Base-by-base conservation (phyloP, 2,888 invertebrate species). In the Portevinia maculata region DNA sequence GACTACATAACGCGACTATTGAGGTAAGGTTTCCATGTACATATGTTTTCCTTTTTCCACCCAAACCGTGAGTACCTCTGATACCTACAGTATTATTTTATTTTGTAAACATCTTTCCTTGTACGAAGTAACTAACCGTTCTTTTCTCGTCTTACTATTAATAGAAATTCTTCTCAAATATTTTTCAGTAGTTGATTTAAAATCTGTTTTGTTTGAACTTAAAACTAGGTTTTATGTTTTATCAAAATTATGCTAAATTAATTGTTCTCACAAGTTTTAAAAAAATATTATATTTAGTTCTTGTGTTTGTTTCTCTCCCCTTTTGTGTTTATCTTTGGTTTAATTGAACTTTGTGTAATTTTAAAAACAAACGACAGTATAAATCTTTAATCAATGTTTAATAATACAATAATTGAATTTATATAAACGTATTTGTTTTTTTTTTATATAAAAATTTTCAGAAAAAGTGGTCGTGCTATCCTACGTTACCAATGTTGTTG, bases 1-100 rank as follows among this genome's bases (percentile, higher is more conserved):
- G 96, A 97, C 89, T 98, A 97, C 90, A 96, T 98, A 90, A 97
- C 97, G 88, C 93, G 96, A 86, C 92, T 97, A 79, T 92, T 98
- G 87, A 94, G 97, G 97, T 97, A 92, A 91, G 92, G 89, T 88
- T 86, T 87, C 85, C 85, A 73, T 6, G 32, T 37, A 69, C n/a
- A 53, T 55, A 48, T 52, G 8, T 32, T 50, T 15, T 15, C n/a
- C 21, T 44, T 41, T 52, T 34, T 21, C 13, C 17, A 30, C 7
- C 13, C 39, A 32, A 79, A 74, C 17, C 67, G 79, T 79, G 74
- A 79, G 79, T 79, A 79, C 60, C 7, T 44, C 24, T 34, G 2
- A n/a, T 24, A 5, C 24, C 24, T 24, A 50, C 24, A 11, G 15
- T 21, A 24, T 17, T 19, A 21, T 74, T 50, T 59, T 50, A 21